Conservation (phyloP, 2,888 invertebrate genomes). For the Ichneumoninae sp. region DNA sequence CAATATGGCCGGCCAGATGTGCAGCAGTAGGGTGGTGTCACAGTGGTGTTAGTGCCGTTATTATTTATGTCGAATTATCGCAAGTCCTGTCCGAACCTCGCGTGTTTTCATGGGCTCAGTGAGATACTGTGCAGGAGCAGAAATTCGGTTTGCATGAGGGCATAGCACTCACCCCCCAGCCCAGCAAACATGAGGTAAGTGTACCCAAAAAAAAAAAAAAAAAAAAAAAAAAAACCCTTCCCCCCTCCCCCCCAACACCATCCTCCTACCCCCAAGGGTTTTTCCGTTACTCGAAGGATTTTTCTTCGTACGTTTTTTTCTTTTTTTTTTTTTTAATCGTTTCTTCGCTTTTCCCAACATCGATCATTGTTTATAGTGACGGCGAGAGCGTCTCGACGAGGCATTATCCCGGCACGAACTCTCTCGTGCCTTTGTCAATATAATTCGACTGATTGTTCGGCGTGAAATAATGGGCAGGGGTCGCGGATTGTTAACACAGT, state of each 20-base stretch:
- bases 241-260: too few species aligned
- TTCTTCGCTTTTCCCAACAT: not conserved
- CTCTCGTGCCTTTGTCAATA: not conserved
- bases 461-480: conserved; percentile 39
- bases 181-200: conserved; percentile 84
- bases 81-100: conserved; percentile 83
- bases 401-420: not conserved
- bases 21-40: conserved; percentile 83
- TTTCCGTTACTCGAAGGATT: conserved; percentile 37
- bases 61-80: conserved; percentile 84
- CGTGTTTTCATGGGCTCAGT: conserved; percentile 84
- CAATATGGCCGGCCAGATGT: conserved; percentile 84
- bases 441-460: conserved; percentile 15
- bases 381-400: conserved; percentile 6
- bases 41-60: conserved; percentile 83
- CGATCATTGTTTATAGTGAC: conserved; percentile 55
- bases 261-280: too few species aligned
- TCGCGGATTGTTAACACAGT: conserved; percentile 55
- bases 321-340: not conserved
- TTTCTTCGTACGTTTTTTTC: conserved; percentile 24
- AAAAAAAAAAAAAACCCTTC: conserved; percentile 63
- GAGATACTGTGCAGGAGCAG: conserved; percentile 82
- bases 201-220: conserved; percentile 60
- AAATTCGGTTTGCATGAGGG: conserved; percentile 82
- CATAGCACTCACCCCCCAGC: conserved; percentile 82